These are phyloP conservation scores for Iselma pallidipennis DNA, from an alignment of 2,888 invertebrate genomes.

Conservation along the genomic window DNA sequence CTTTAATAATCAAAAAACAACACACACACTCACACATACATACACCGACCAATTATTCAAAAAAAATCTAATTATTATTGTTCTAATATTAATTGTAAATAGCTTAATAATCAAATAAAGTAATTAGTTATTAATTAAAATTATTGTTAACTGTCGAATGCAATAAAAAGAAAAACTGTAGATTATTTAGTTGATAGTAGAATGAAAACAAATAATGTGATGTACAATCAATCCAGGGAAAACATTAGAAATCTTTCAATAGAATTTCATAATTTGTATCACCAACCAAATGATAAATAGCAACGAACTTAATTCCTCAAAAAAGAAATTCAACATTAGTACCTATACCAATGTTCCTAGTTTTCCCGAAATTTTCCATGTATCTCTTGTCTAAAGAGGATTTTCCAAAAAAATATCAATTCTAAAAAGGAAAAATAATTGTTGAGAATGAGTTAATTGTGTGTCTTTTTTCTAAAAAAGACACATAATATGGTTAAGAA, in stretches of 20 bases:
- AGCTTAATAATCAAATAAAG: constrained; percentile 9
- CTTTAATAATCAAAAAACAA: no score
- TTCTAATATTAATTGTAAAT: constrained; percentile 8
- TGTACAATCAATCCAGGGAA: constrained; percentile 45
- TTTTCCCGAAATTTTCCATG: no score
- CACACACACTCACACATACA: no score
- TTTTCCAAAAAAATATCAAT: no score
- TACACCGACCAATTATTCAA: not conserved
- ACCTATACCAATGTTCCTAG: no score
- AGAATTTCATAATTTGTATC: not conserved
- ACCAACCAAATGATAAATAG: no score
- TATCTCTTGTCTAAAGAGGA: no score
- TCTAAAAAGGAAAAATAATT: no score
- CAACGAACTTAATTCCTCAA: no score
- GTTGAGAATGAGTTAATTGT: no score
- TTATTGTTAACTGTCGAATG: constrained; percentile 21
- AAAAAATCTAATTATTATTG: not conserved
- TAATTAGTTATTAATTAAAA: constrained; percentile 8
- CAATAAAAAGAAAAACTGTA: constrained; percentile 38
- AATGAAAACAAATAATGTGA: constrained; percentile 36
- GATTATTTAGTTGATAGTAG: constrained; percentile 30
- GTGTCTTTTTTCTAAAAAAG: no score
- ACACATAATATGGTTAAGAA: not conserved
- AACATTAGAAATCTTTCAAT: constrained; percentile 22
- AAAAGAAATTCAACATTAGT: no score